Evolutionary conservation across 2,888 invertebrate genomes (phyloP), one percentile per base, ranked within the genome.

Genomic region (Brachypalpus laphriformis): DNA sequence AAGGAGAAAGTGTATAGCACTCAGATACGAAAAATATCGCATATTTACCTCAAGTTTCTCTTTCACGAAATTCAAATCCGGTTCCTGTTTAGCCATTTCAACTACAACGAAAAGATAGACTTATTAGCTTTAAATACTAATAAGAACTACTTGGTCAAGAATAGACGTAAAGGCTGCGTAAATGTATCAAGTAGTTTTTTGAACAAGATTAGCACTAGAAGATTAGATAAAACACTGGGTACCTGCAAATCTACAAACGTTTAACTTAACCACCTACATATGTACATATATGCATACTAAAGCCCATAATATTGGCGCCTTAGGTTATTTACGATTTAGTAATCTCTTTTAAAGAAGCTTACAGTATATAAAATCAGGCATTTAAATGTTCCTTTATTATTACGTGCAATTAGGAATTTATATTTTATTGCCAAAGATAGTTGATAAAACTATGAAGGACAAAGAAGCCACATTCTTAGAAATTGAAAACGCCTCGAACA

Each of bases 41-140:
- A 2, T 14, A 6, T 18, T 51, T 57, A 85, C 85, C 51, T 81
- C 75, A 1, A 85, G 85, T 49, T 66, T 81, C 34, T 66, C 59
- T 68, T 42, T 75, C 6, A 85, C 47, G 14, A 61, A 85, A 11
- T 25, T 11, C 7, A 85, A 40, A 4, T 85, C 75, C 37, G 66
- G n/a, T 3, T 76, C 81, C 18, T 59, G 47, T 11, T 2, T 49
- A 40, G n/a, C 34, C 74, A 83, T 65, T 63, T 63, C 11, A 40
- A 6, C 45, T 59, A 3, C 0, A 68, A 22, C 7, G 14, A 7
- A 9, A n/a, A 25, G 57, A n/a, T 5, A n/a, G 37, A 6, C n/a
- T 57, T 9, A 20, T n/a, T 22, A 49, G 42, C 7, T 16, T 16
- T 42, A 18, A 47, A 20, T 40, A n/a, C 1, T 18, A 16, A 47